phyloP scores from a whole-genome alignment of 2,113 vertebrate genomes.

The Lepisosteus oculatus region DNA sequence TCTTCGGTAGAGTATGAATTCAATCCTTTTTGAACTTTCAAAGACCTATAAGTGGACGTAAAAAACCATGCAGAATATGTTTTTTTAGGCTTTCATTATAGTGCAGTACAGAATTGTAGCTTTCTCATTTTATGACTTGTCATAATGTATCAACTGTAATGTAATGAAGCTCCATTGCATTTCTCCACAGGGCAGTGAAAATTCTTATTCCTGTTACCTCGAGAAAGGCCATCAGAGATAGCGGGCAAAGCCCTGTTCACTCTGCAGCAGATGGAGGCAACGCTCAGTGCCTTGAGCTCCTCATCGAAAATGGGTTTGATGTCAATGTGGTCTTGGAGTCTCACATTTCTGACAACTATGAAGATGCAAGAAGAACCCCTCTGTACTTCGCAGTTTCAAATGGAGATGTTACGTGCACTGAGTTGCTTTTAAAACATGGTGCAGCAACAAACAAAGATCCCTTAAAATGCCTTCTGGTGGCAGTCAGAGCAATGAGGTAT shows the following conservation, averaged over 20 bases:
- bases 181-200: conserved; percentile 64
- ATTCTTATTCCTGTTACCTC: conserved; percentile 75
- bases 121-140: no score
- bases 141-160: no score
- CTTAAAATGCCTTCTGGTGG: conserved; percentile 79
- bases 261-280: conserved; percentile 78
- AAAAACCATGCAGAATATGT: no score
- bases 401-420: conserved; percentile 69
- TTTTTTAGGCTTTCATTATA: no score
- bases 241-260: conserved; percentile 74
- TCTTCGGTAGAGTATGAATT: no score
- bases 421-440: conserved; percentile 68
- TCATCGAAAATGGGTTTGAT: conserved; percentile 71
- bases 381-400: conserved; percentile 80
- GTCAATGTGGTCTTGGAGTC: conserved; percentile 70
- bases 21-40: no score
- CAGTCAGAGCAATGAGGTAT: conserved; percentile 72
- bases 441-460: conserved; percentile 78
- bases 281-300: conserved; percentile 69
- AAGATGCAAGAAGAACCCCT: conserved; percentile 68
- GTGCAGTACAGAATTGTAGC: no score
- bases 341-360: conserved; percentile 71
- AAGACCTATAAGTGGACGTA: no score
- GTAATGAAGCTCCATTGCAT: no score
- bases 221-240: conserved; percentile 68